These are phyloP conservation scores for Carettochelys insculpta DNA, from an alignment of 2,113 vertebrate genomes.

Conservation along the genomic window DNA sequence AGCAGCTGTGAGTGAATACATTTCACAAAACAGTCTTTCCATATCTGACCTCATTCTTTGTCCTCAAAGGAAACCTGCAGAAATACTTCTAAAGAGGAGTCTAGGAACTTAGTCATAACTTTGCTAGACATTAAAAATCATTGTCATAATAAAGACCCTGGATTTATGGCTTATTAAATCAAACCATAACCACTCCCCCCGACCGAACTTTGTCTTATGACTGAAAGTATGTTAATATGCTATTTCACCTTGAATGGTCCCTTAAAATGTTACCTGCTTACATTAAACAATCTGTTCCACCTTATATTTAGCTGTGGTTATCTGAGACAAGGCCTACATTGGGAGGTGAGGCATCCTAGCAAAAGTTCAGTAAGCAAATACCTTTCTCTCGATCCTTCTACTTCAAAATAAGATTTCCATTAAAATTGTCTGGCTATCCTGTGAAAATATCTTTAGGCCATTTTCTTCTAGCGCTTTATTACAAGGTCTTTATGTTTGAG, in stretches of 20 bases:
- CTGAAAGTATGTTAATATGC: neutral
- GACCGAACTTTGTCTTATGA: neutral
- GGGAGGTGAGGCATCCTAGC: neutral
- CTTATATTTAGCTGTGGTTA: neutral
- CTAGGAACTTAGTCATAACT: neutral
- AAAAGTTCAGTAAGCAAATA: neutral
- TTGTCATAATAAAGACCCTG: neutral
- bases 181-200: neutral
- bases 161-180: neutral
- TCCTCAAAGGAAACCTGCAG: no score
- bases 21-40: neutral
- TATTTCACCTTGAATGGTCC: neutral
- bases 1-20: neutral
- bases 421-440: neutral
- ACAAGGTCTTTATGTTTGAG: neutral
- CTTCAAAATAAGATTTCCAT: neutral
- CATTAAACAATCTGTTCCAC: neutral
- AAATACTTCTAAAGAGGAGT: no score
- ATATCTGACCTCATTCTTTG: no score
- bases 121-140: neutral
- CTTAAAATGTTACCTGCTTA: neutral
- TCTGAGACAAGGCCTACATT: neutral
- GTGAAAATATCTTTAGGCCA: neutral
- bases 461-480: neutral
- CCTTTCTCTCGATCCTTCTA: neutral